Evolutionary conservation across 2,888 invertebrate genomes (phyloP), one percentile per base, ranked within the genome.

Genomic region (Silvanus unidentatus): DNA sequence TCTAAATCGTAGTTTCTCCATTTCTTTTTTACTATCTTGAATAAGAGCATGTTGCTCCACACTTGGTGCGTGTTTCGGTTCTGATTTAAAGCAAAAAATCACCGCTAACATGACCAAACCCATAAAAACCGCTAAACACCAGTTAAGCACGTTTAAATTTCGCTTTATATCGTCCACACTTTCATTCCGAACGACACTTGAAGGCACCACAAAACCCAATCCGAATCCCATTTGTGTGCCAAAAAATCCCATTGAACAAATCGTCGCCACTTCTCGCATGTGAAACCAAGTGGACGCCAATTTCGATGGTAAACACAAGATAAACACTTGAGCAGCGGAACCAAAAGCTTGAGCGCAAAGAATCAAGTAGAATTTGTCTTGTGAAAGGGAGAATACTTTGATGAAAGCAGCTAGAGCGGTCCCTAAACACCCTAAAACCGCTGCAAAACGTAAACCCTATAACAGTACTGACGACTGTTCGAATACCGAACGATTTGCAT

Each of bases 201-300:
- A 83, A 1, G 86, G 83, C 4, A 85, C 49, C 1, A 86, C 69
- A 63, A 88, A 89, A 39, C 85, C 84, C 1, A 84, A 59, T 0
- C 86, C 84, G 30, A 82, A 75, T 1, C 88, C 77, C n/a, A 87
- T 65, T 76, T 86, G 84, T 58, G 81, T 82, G 3, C 86, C 87
- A 60, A 86, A 83, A 13, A 87, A 79, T 2, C 84, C 86, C 13
- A 86, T 71, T 36, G 85, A 79, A 54, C 84, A 84, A 1, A 86
- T 86, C 1, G 82, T 80, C 2, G 85, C 92, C 15, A 96, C 94
- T 74, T 96, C 90, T 62, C 89, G 84, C 0, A 91, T 86, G 1
- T 95, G 94, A 69, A 98, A 98, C 98, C 97, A 98, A 36, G 94
- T 90, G 0, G 97, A 95, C 0, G 97, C 96, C 53, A 98, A 74